A percentile compares a stretch with the other conserved stretches of the same genome.
Conservation (phyloP, 2,113 vertebrate species). For the Paradoxurus hermaphroditus region DNA sequence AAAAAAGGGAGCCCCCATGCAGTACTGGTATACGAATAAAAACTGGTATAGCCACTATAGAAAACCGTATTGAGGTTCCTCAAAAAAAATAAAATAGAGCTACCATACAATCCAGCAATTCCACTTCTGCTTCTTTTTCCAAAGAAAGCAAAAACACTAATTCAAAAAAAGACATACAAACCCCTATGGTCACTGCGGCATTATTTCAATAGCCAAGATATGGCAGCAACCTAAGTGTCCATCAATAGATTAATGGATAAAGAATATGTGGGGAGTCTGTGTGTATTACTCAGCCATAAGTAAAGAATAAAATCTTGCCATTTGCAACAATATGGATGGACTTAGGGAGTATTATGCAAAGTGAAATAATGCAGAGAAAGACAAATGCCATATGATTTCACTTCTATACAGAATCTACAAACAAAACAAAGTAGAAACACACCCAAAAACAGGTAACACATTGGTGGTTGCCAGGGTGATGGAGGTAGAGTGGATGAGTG, state of each 20-base stretch:
- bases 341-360: not conserved
- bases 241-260: not conserved
- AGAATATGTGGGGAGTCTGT: not conserved
- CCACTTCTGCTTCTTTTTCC: not conserved
- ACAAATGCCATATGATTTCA: not conserved
- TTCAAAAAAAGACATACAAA: not conserved
- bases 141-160: not conserved
- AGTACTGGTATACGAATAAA: not conserved
- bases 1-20: not conserved
- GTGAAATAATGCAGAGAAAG: not conserved
- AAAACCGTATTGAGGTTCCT: not conserved
- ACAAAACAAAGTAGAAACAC: not conserved
- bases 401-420: not conserved
- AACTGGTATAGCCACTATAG: not conserved
- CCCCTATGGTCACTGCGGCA: not conserved
- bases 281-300: not conserved
- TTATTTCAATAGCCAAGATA: not conserved
- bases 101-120: not conserved
- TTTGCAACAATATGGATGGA: not conserved
- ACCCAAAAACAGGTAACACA: not conserved
- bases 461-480: not conserved
- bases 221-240: not conserved
- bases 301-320: not conserved
- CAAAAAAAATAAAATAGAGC: not conserved
- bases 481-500: not conserved